Evolutionary conservation across 2,888 invertebrate species (phyloP).

Genomic region (Agrypnus murinus): DNA sequence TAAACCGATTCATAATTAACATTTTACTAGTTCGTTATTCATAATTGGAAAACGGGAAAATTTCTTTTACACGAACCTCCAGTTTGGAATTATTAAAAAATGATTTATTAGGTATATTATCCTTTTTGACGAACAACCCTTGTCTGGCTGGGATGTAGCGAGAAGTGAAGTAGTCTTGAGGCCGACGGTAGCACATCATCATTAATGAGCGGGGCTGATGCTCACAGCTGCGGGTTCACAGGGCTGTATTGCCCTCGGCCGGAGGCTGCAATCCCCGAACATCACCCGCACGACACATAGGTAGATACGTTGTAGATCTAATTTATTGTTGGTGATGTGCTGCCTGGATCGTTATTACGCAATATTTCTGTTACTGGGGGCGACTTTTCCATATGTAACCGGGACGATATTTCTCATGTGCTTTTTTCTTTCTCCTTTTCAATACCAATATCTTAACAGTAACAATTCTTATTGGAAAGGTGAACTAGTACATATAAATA

Average conservation of each 20-base stretch:
- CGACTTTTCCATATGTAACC: slow-evolving; percentile 41
- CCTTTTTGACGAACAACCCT: slow-evolving; percentile 61
- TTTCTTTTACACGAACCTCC: slow-evolving; percentile 3
- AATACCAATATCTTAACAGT: no score
- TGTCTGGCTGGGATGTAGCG: slow-evolving; percentile 61
- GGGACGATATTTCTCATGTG: slow-evolving; percentile 31
- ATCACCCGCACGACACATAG: slow-evolving; percentile 62
- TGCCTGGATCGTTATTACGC: slow-evolving; percentile 43
- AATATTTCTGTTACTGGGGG: slow-evolving; percentile 44
- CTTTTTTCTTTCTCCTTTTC: no score
- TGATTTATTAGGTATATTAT: slow-evolving; percentile 48
- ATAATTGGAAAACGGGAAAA: no score
- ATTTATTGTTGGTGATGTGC: slow-evolving; percentile 48
- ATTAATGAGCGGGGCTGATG: slow-evolving; percentile 79
- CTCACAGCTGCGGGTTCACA: slow-evolving; percentile 65
- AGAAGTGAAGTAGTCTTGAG: slow-evolving; percentile 84
- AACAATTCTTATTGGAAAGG: no score
- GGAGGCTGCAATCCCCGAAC: slow-evolving; percentile 57
- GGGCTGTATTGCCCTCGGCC: slow-evolving; percentile 60
- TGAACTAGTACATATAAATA: no score
- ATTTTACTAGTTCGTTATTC: no score
- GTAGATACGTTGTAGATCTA: slow-evolving; percentile 53
- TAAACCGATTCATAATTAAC: no score
- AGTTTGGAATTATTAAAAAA: slow-evolving; percentile 32
- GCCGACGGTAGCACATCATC: slow-evolving; percentile 82